Evolutionary conservation across 2,888 invertebrate species (phyloP), one percentile per base, ranked within the genome.

Genomic region (Eledone cirrhosa): DNA sequence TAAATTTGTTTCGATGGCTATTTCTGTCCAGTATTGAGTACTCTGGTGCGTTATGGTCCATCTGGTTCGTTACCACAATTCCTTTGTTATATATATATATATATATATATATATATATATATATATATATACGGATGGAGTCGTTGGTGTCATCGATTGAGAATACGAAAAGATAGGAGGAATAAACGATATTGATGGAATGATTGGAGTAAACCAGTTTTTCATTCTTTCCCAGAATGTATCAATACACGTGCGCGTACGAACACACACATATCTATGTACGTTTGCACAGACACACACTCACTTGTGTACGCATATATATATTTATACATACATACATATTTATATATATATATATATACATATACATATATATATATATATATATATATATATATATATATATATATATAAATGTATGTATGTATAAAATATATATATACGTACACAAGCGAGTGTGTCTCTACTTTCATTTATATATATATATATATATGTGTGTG

Each of bases 61-160:
- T n/a, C n/a, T n/a, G n/a, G n/a, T n/a, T n/a, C n/a, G n/a, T n/a
- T n/a, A n/a, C n/a, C n/a, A n/a, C n/a, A n/a, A n/a, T n/a, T n/a
- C n/a, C n/a, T n/a, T n/a, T n/a, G n/a, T n/a, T n/a, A n/a, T n/a
- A n/a, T n/a, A 53, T 53, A 53, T 19, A 53, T 19, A 53, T 19
- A 53, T 53, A 53, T 53, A 53, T 53, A 53, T 53, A 53, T 53
- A 53, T 53, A 53, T 53, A 53, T 53, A 53, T 53, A 53, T 53
- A 53, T 53, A 53, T 53, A 53, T 53, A 53, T 53, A 53, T 53
- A 53, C 19, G 22, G 13, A 53, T 53, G 22, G 13, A 53, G 13
- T 16, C 19, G 22, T 53, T 16, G 13, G 22, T 53, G 22, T 53
- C 13, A 53, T 53, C 19, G 22, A 53, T 53, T 53, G 13, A 16